Evolutionary conservation across 2,888 invertebrate species (phyloP).

Genomic region (Caenorhabditis japonica): DNA sequence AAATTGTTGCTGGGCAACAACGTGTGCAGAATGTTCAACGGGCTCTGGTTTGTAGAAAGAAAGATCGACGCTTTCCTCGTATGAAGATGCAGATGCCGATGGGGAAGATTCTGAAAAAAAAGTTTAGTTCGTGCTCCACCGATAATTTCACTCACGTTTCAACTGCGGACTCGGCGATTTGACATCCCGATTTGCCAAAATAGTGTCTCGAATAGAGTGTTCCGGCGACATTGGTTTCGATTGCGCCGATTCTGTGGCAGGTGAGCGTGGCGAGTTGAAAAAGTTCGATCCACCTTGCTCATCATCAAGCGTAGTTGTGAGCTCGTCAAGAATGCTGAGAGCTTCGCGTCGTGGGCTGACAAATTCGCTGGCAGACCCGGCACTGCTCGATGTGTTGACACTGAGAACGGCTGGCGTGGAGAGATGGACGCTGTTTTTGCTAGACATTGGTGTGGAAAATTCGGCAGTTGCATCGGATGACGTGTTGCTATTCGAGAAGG

Average conservation of each 20-base stretch:
- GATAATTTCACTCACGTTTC: conserved; percentile 13
- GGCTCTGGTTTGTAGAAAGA: conserved; percentile 32
- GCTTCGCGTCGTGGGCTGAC: conserved; percentile 67
- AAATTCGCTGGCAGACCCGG: conserved; percentile 22
- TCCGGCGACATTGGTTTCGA: not conserved
- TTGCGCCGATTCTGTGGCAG: conserved; percentile 7
- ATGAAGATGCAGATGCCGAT: not conserved
- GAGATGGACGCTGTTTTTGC: conserved; percentile 16
- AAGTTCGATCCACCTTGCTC: conserved; percentile 49
- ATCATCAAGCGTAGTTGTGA: conserved; percentile 67
- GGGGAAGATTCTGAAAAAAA: conserved; percentile 26
- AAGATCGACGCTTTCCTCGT: conserved; percentile 18
- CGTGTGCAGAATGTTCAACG: conserved; percentile 17
- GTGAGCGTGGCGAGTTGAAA: conserved; percentile 28
- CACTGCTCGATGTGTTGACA: conserved; percentile 19
- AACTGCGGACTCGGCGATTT: conserved; percentile 23
- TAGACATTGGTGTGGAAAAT: conserved; percentile 30
- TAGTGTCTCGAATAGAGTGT: conserved; percentile 39
- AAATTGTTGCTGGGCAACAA: conserved; percentile 31
- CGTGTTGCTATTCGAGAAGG: conserved; percentile 41
- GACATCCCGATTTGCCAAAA: conserved; percentile 24
- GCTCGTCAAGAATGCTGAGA: conserved; percentile 72
- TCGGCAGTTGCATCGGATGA: conserved; percentile 25
- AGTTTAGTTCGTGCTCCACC: not conserved
- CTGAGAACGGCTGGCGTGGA: conserved; percentile 30